phyloP scores from a whole-genome alignment of 2,113 vertebrate species.

The Gadus macrocephalus region DNA sequence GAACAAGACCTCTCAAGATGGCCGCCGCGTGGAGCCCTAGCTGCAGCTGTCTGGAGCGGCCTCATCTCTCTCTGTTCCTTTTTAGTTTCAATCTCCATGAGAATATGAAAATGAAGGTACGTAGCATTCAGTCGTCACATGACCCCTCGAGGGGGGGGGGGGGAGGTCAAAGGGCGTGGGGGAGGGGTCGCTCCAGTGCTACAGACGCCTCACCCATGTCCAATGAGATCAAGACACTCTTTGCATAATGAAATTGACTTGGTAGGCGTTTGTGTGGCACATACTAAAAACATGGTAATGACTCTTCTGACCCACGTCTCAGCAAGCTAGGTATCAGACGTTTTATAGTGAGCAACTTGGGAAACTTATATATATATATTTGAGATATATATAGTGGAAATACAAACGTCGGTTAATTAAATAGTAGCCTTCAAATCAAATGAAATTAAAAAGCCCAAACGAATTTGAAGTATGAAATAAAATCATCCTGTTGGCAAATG shows the following conservation, averaged over 20 bases:
- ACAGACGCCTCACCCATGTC: constrained; percentile 45
- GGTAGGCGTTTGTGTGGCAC: constrained; percentile 26
- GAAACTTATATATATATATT: constrained; percentile 4
- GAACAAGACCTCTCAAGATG: constrained; percentile 39
- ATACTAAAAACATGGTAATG: constrained; percentile 49
- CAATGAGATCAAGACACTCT: constrained; percentile 42
- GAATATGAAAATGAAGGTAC: constrained; percentile 61
- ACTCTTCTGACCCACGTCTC: constrained; percentile 52
- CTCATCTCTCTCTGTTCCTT: not conserved
- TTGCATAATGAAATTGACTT: constrained; percentile 59
- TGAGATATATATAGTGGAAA: constrained; percentile 63
- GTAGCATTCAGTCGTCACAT: constrained; percentile 64
- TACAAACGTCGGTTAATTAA: constrained; percentile 37
- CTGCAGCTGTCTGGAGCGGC: constrained; percentile 15
- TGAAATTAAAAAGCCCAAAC: constrained; percentile 34
- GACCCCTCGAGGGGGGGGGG: constrained; percentile 38
- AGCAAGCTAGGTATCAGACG: constrained; percentile 55
- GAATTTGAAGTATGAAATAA: constrained; percentile 22
- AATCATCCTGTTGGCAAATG: constrained; percentile 36
- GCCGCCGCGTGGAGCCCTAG: constrained; percentile 29
- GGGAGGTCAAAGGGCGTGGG: constrained; percentile 58
- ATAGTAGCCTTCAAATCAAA: constrained; percentile 44
- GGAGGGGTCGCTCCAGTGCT: constrained; percentile 14
- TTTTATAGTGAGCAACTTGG: constrained; percentile 30
- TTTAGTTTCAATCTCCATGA: constrained; percentile 51